A percentile compares a stretch with the other conserved stretches of the same genome.
Evolutionary conservation across 2,113 vertebrate genomes (phyloP).

Genomic region (Lampris megalopsis): DNA sequence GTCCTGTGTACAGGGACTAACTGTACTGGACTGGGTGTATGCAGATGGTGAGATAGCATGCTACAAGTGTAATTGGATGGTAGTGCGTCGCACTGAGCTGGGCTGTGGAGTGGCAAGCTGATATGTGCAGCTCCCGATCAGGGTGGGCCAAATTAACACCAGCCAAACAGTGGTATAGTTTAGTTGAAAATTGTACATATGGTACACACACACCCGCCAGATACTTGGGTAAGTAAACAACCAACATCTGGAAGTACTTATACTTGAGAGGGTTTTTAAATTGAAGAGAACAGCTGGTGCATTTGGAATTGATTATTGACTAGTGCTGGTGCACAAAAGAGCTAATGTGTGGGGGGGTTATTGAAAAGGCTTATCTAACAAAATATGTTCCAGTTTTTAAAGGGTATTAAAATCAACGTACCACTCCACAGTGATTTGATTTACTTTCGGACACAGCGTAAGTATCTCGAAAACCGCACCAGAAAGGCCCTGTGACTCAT

Average conservation of each 20-base stretch:
- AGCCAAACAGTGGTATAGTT: constrained; percentile 2
- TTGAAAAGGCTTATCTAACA: background rate
- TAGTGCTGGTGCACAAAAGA: no score
- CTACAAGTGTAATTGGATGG: constrained; percentile 31
- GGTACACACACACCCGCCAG: no score
- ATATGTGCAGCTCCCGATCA: constrained; percentile 14
- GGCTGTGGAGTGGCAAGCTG: background rate
- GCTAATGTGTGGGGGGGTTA: no score
- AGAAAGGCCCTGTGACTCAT: no score
- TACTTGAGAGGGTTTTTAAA: no score
- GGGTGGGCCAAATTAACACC: constrained; percentile 4
- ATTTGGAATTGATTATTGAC: no score
- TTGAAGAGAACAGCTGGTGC: no score
- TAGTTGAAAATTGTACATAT: no score
- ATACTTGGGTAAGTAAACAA: background rate
- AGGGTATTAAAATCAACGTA: background rate
- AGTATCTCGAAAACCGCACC: no score
- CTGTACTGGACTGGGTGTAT: constrained; percentile 30
- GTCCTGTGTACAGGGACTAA: constrained; percentile 26
- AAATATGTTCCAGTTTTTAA: background rate
- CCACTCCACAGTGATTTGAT: background rate
- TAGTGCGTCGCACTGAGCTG: background rate
- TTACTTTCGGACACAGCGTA: background rate
- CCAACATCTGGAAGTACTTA: background rate
- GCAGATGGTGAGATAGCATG: constrained; percentile 38